Evolutionary conservation across 2,113 vertebrate species (phyloP).

Genomic region (Gavialis gangeticus): DNA sequence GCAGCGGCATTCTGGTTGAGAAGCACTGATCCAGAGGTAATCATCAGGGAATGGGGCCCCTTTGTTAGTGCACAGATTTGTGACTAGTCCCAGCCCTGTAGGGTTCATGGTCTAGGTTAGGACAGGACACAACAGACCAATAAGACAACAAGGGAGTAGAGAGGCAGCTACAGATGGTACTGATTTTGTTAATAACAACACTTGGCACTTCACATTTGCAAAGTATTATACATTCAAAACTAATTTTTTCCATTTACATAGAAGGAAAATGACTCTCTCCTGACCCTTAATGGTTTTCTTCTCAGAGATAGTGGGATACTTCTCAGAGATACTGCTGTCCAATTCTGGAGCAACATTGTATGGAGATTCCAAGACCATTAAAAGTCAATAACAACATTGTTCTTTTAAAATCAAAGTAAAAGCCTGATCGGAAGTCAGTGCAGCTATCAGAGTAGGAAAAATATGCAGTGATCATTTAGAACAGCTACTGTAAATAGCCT

Average conservation of each 20-base stretch:
- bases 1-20: no score
- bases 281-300: neutral
- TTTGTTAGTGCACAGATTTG: neutral
- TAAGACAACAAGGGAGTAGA: neutral
- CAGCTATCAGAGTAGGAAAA: constrained; percentile 21
- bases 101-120: neutral
- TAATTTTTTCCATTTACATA: neutral
- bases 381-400: neutral
- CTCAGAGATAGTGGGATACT: neutral
- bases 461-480: neutral
- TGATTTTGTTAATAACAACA: neutral
- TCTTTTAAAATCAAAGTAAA: constrained; percentile 10
- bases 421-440: neutral
- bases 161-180: neutral
- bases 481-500: neutral
- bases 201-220: neutral
- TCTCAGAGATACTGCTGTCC: neutral
- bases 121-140: neutral
- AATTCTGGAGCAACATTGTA: neutral
- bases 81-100: neutral
- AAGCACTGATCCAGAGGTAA: neutral
- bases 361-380: neutral
- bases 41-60: neutral
- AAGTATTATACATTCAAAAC: neutral
- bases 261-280: neutral